Conservation (phyloP, 1,140 invertebrate species). For the Diorhabda sublineata region DNA sequence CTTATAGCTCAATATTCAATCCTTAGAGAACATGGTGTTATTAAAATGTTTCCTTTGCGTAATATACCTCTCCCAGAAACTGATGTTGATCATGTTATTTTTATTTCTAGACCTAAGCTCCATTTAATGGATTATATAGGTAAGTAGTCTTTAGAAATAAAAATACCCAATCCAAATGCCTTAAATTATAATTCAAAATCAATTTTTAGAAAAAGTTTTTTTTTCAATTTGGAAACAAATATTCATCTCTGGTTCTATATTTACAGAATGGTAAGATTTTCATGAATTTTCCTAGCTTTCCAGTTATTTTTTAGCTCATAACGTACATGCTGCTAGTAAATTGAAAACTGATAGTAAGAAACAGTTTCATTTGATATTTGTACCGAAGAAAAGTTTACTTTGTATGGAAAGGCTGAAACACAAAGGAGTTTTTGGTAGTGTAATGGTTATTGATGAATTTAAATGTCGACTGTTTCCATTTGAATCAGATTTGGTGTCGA, state of each 20-base stretch:
- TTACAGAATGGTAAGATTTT: no score
- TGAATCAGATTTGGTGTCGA: constrained; percentile 88
- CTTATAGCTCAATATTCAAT: constrained; percentile 79
- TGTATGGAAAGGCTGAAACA: constrained; percentile 83
- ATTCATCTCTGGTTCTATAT: no score
- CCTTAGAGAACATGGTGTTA: constrained; percentile 73
- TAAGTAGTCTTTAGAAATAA: constrained; percentile 6
- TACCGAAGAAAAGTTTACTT: constrained; percentile 79
- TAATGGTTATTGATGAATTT: constrained; percentile 79
- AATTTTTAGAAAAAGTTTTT: no score
- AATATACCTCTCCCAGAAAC: constrained; percentile 62
- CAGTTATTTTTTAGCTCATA: constrained; percentile 55
- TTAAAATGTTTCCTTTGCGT: constrained; percentile 73
- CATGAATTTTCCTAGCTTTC: no score
- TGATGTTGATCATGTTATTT: constrained; percentile 80
- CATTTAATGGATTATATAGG: constrained; percentile 77
- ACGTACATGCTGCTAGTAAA: constrained; percentile 63
- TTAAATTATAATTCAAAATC: no score
- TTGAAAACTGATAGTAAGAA: constrained; percentile 47
- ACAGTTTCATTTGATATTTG: constrained; percentile 80
- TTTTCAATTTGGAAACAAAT: no score
- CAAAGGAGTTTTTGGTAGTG: constrained; percentile 72
- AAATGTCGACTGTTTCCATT: constrained; percentile 85
- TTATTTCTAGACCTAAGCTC: constrained; percentile 79
- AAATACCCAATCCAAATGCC: no score